Base-by-base conservation (phyloP, 2,797 vertebrate genomes). In the Enteromius paludinosus region DNA sequence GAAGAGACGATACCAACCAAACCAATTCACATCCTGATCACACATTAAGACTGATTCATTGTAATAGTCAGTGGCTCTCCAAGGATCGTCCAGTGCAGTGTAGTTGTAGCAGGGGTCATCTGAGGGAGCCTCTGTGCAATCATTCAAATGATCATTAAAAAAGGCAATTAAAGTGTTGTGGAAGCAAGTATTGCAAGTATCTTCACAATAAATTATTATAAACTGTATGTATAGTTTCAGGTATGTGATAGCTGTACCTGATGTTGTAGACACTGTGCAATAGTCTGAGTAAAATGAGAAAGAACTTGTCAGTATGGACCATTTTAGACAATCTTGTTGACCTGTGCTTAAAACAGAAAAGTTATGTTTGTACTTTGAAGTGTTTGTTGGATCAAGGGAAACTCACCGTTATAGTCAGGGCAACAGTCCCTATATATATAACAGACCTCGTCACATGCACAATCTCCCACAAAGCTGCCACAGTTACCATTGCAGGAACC, bases 401-500 rank as follows among this genome's bases (percentile, higher is more conserved):
- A 54, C 30, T 45, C 25, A 77, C 74, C 43, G 23, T 77, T 1
- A 10, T 45, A 92, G 87, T 93, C 91, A 18, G 43, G 3, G 38
- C 87, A 89, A 41, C 87, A 88, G 83, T 73, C 41, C 35, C 83
- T 71, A 43, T 64, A 35, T 33, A 33, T 65, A 0, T 3, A 18
- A 77, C 87, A 90, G 80, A 11, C n/a, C 28, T 35, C 65, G 41
- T 3, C 5, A 38, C 88, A 89, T 65, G 89, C 87, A 77, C 89
- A 90, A 54, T 2, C 2, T 20, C 49, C 49, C 7, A 75, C 3
- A 45, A 14, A 0, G 17, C 18, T 4, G 41, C 83, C 85, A 65
- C 87, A 88, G 73, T 83, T 75, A 54, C 71, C 49, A 30, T 30
- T 64, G 4, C 66, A 83, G 64, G 83, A 83, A 2, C 23, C 52